A percentile compares a stretch with the other conserved stretches of the same genome.
Evolutionary conservation across 2,888 invertebrate species (phyloP).

Genomic region (Phoenoteleia sp.): DNA sequence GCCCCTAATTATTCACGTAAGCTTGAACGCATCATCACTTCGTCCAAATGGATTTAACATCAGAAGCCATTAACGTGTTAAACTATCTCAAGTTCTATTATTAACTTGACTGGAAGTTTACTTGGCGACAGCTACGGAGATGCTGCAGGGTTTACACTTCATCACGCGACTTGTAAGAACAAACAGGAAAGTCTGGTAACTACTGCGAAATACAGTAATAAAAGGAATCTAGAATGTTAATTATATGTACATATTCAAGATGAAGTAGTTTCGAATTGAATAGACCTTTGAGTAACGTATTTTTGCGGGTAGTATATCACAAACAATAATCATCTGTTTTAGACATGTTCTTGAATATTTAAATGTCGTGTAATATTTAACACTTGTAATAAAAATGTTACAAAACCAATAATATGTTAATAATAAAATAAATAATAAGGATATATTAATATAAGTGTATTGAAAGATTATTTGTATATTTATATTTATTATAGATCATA

Average conservation of each 20-base stretch:
- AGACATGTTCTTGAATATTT: background rate
- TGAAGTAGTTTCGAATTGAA: slow-evolving; percentile 17
- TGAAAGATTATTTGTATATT: too few species aligned
- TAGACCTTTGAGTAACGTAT: slow-evolving; percentile 5
- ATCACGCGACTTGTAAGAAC: slow-evolving; percentile 65
- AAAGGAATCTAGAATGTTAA: slow-evolving; percentile 51
- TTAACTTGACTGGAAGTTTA: slow-evolving; percentile 67
- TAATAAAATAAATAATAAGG: too few species aligned
- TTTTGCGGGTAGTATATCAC: background rate
- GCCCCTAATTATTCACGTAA: slow-evolving; percentile 61
- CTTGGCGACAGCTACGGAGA: slow-evolving; percentile 55
- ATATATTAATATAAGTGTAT: too few species aligned
- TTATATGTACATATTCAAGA: slow-evolving; percentile 38
- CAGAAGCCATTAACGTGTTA: slow-evolving; percentile 66
- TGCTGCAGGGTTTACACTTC: slow-evolving; percentile 63
- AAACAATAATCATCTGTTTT: background rate
- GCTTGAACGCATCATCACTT: slow-evolving; percentile 63
- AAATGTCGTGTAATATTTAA: background rate
- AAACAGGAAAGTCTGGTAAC: slow-evolving; percentile 64
- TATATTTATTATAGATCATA: too few species aligned
- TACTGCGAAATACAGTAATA: slow-evolving; percentile 54
- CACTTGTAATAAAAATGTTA: too few species aligned
- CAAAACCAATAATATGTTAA: too few species aligned
- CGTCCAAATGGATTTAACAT: slow-evolving; percentile 66
- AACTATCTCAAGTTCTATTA: slow-evolving; percentile 68